These are phyloP conservation scores for Halichondria panicea DNA, from an alignment of 37 sponge, comb jelly and placozoan species.

Conservation along the genomic window DNA sequence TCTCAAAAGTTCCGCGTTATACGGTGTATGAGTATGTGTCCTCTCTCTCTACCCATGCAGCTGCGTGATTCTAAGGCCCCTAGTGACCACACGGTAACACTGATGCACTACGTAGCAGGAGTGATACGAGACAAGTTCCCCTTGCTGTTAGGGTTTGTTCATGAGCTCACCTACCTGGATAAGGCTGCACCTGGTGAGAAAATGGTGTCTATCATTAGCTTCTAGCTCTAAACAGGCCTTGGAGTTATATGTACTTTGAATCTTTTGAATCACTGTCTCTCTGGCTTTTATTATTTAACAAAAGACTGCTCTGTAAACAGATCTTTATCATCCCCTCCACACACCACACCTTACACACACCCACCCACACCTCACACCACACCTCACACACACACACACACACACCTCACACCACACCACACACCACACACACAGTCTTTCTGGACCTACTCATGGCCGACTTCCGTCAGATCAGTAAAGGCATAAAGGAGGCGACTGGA, in stretches of 20 bases:
- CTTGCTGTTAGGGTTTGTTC: conserved; percentile 38
- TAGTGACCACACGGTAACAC: conserved; percentile 59
- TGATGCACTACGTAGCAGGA: conserved; percentile 69
- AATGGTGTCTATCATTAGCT: too few species aligned
- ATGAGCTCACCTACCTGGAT: conserved; percentile 74
- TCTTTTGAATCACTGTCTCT: too few species aligned
- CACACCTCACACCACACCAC: too few species aligned
- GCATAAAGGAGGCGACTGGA: conserved; percentile 49
- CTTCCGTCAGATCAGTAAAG: conserved; percentile 30
- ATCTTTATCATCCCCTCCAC: too few species aligned
- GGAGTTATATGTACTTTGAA: too few species aligned
- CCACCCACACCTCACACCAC: not conserved
- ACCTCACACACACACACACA: not conserved
- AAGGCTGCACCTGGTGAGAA: conserved; percentile 71
- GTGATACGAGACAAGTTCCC: conserved; percentile 56
- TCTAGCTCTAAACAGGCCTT: too few species aligned
- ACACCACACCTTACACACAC: too few species aligned
- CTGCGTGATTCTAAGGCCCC: conserved; percentile 58
- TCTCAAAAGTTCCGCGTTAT: too few species aligned
- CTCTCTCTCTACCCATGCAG: too few species aligned
- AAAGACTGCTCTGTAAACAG: too few species aligned
- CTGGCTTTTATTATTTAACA: too few species aligned
- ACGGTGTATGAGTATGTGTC: not conserved
- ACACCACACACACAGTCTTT: conserved; percentile 61
- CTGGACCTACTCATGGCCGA: conserved; percentile 67